Base-by-base conservation (phyloP, 2,888 invertebrate species). In the Lamellibrachia columna region DNA sequence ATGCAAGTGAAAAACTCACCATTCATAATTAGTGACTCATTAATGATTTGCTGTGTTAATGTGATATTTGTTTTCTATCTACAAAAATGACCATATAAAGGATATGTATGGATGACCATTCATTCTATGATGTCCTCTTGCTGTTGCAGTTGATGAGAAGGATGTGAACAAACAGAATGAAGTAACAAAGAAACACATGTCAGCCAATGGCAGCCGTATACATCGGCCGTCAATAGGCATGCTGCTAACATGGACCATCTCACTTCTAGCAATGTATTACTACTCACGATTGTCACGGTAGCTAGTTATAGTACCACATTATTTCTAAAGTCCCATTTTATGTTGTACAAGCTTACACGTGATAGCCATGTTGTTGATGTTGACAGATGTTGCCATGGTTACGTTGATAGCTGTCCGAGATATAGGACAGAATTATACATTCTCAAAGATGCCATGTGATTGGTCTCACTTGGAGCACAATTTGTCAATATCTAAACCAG, bases 231-330 rank as follows among this genome's bases (percentile, higher is more conserved):
- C 75, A 22, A 75, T 75, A 75, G 75, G 75, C 75, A 22, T 75
- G 75, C 15, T 75, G 2, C 75, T 75, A 75, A 22, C 75, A 11
- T 75, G 22, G 75, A 75, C 75, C 75, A 75, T 75, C 75, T 75
- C 75, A 75, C 75, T 75, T 75, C 75, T 75, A 75, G 75, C 75
- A 75, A 22, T 75, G 75, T 75, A 75, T 75, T 75, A 75, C 75
- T 75, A 75, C 75, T 75, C 75, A 75, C 22, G 22, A 75, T 75
- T 75, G 75, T 75, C 75, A 75, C 75, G 75, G 75, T 75, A 75
- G 75, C 75, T 75, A n/a, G 22, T 22, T 75, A n/a, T 75, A 75
- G n/a, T 22, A n/a, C 75, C 75, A 75, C n/a, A 75, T 40, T 40
- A 40, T 75, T 75, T 75, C 22, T 75, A 22, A 75, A 75, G 75